Evolutionary conservation across 2,888 invertebrate genomes (phyloP).

Genomic region (Drosophila fungiperda): DNA sequence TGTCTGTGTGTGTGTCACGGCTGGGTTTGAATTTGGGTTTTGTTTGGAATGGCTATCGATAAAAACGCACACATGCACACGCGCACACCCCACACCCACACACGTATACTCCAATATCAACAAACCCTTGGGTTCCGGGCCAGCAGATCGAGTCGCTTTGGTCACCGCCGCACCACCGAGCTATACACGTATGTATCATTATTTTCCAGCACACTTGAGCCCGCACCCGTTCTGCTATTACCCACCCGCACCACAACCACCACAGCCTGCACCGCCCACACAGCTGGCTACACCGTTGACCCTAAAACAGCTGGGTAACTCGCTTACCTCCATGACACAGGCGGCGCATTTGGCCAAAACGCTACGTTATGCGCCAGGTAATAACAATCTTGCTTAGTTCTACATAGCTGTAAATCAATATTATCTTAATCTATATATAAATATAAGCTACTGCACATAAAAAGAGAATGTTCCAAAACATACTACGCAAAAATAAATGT

Average conservation of each 20-base stretch:
- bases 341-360: slow-evolving; percentile 85
- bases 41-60: slow-evolving; percentile 55
- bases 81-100: slow-evolving; percentile 31
- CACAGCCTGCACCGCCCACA: slow-evolving; percentile 75
- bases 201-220: slow-evolving; percentile 87
- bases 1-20: slow-evolving; percentile 57
- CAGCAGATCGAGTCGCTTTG: slow-evolving; percentile 88
- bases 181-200: slow-evolving; percentile 88
- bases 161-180: slow-evolving; percentile 87
- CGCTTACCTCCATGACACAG: slow-evolving; percentile 83
- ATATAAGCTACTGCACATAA: background rate
- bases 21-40: slow-evolving; percentile 67
- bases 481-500: background rate
- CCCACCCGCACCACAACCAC: slow-evolving; percentile 84
- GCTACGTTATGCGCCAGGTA: slow-evolving; percentile 85
- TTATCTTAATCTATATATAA: background rate
- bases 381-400: slow-evolving; percentile 35
- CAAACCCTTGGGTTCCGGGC: slow-evolving; percentile 45
- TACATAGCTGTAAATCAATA: slow-evolving; percentile 12
- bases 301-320: slow-evolving; percentile 83
- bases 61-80: slow-evolving; percentile 37
- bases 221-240: slow-evolving; percentile 86
- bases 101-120: slow-evolving; percentile 26
- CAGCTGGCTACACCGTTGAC: slow-evolving; percentile 84
- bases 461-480: background rate